These are phyloP conservation scores for Equus przewalskii DNA, from an alignment of 2,113 vertebrate genomes.

Conservation along the genomic window DNA sequence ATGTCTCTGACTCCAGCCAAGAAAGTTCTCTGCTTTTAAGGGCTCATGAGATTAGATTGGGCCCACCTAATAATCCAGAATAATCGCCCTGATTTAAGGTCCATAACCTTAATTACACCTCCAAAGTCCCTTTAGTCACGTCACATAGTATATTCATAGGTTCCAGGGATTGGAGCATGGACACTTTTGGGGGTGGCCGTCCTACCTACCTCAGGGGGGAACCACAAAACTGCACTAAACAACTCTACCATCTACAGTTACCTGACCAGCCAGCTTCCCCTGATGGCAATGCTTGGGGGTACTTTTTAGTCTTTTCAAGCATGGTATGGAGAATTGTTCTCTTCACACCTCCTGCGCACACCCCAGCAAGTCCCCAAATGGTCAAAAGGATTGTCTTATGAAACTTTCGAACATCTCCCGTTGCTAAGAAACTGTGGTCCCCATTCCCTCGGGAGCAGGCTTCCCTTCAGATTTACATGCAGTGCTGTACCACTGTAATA, in stretches of 20 bases:
- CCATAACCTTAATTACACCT: background rate
- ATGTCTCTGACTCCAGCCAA: background rate
- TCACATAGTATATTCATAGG: background rate
- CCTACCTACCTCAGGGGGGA: background rate
- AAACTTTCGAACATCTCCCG: constrained; percentile 41
- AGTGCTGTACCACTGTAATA: background rate
- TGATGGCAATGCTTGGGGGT: background rate
- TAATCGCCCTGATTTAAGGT: background rate
- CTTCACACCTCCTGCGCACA: constrained; percentile 33
- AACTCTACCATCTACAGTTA: background rate
- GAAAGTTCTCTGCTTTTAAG: background rate
- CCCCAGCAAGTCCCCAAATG: constrained; percentile 13
- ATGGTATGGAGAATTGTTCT: background rate
- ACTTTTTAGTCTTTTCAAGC: background rate
- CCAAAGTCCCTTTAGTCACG: background rate
- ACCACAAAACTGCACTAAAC: background rate
- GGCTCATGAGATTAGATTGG: background rate
- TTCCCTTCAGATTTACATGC: constrained; percentile 64
- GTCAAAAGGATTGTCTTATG: constrained; percentile 61
- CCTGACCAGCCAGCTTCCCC: background rate
- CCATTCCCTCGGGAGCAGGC: constrained; percentile 50
- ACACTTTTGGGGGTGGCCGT: background rate
- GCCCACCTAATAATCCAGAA: background rate
- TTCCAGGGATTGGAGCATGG: background rate
- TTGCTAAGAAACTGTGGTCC: constrained; percentile 62